Base-by-base conservation (phyloP, 2,888 invertebrate species). In the Drosophila birchii region DNA sequence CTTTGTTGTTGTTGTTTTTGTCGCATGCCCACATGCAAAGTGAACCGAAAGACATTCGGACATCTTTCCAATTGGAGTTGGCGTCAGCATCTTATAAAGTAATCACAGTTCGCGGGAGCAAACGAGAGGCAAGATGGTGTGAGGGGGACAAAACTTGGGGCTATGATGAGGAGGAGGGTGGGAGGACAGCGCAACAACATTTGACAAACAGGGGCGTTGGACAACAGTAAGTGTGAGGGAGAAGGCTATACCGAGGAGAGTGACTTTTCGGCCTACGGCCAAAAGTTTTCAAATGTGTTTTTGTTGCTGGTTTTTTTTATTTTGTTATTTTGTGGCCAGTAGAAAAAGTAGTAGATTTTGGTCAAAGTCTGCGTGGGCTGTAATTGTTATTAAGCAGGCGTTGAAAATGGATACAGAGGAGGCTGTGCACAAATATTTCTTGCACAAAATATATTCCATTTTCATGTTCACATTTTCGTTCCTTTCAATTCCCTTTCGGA, bases 361-460 rank as follows among this genome's bases (percentile, higher is more conserved):
- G 85, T 89, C 85, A 86, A 80, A 86, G 76, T 78, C 76, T 86
- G 85, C 86, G 85, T 86, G 86, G 85, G 85, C 70, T 80, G 80
- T 80, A 89, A 86, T 88, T 89, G 88, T 86, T 88, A 86, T 86
- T 89, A 78, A 84, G 75, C 78, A 77, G 81, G 58, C 73, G 74
- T 63, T 58, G 57, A 60, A 36, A 49, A 66, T 32, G 36, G 38
- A 62, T 39, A 43, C n/a, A n/a, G n/a, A n/a, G 14, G 64, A 69
- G 71, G 59, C 67, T 79, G 78, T 67, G 73, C 78, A 79, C 78
- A 87, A 81, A 80, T 78, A 16, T 20, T 34, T 36, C 0, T 14
- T 29, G 7, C 29, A 29, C 8, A 3, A 39, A 41, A 20, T 1
- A 44, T 23, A 23, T 23, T 43, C 5, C 2, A 18, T 11, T 18